A percentile compares a stretch with the other conserved stretches of the same genome.
These are phyloP conservation scores for Pristionchus maxplancki DNA, from an alignment of 2,888 invertebrate genomes.

Conservation along the genomic window DNA sequence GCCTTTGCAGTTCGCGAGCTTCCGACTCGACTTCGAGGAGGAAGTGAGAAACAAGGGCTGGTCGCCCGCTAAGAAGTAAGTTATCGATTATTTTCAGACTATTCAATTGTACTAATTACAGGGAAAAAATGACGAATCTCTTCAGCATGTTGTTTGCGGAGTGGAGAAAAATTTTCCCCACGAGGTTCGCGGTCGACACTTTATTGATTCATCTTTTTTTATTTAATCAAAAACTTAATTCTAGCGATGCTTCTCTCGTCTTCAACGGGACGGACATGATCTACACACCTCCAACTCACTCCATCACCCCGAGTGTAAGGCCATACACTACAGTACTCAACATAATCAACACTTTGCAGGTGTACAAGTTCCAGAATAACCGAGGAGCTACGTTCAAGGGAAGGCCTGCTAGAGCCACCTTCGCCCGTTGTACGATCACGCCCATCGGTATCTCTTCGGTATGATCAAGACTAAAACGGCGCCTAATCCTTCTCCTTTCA, in stretches of 20 bases:
- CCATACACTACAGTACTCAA: not conserved
- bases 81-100: not conserved
- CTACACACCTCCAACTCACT: not conserved
- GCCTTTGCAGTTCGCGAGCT: not conserved
- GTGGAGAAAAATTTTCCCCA: not conserved
- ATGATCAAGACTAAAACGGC: not conserved
- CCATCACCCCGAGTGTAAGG: not conserved
- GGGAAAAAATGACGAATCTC: not conserved
- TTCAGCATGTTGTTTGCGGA: not conserved
- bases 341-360: not conserved
- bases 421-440: not conserved
- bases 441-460: not conserved
- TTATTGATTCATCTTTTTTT: not conserved
- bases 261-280: slow-evolving; percentile 27
- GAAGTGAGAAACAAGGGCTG: not conserved
- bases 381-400: not conserved
- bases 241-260: not conserved
- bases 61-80: not conserved
- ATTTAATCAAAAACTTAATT: not conserved
- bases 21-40: not conserved
- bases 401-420: not conserved
- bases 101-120: not conserved
- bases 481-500: too few species aligned
- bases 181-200: not conserved
- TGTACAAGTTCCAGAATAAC: not conserved